Percentiles rank a stretch among this genome's conserved stretches.
Conservation (phyloP, 1,140 invertebrate genomes). For the Ruditapes philippinarum region DNA sequence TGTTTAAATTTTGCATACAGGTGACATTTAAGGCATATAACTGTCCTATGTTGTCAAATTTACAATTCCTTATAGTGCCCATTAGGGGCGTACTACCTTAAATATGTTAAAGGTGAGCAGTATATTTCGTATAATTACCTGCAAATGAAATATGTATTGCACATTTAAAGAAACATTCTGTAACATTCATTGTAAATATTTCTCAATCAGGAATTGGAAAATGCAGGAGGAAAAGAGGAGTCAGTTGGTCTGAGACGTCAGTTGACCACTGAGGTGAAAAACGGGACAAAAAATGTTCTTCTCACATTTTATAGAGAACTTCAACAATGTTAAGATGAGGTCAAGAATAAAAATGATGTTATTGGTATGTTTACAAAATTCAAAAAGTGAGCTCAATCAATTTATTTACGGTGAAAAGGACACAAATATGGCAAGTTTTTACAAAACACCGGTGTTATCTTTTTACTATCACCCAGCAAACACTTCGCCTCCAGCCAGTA, state of each 20-base stretch:
- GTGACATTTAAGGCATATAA: too few relatives aligned
- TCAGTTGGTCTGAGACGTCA: background rate
- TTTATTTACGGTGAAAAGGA: background rate
- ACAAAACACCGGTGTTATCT: background rate
- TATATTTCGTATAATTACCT: too few relatives aligned
- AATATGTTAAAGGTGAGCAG: too few relatives aligned
- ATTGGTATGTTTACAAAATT: background rate
- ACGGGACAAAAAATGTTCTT: background rate
- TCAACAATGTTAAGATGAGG: background rate
- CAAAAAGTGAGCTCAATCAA: background rate
- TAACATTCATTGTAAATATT: too few relatives aligned
- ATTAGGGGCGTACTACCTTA: too few relatives aligned
- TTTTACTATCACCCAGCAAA: background rate
- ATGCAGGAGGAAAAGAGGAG: background rate
- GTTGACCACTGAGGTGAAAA: background rate
- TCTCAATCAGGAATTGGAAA: too few relatives aligned
- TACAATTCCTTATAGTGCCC: too few relatives aligned
- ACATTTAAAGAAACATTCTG: too few relatives aligned
- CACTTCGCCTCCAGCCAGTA: background rate
- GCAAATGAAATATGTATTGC: background rate
- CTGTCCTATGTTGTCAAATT: too few relatives aligned
- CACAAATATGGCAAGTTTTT: background rate
- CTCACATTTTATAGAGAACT: background rate
- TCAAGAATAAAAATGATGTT: background rate
- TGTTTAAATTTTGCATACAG: too few relatives aligned